Evolutionary conservation across 2,113 vertebrate species (phyloP), one percentile per base, ranked within the genome.

Genomic region (Pungitius pungitius): DNA sequence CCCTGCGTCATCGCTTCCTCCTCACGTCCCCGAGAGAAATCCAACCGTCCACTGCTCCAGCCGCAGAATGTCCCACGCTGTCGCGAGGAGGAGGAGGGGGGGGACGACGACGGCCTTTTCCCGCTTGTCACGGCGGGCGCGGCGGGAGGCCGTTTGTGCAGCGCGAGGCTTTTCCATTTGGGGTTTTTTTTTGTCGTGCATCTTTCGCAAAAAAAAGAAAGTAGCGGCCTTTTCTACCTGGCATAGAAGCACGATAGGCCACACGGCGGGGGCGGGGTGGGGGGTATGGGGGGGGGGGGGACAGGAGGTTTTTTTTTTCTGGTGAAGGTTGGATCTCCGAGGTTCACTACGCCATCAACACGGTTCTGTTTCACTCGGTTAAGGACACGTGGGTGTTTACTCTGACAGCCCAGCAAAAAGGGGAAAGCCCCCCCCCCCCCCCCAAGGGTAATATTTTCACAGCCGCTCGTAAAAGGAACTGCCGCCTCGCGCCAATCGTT

Each of bases 1-100:
- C 73, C 78, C 88, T 90, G 86, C 87, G 90, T 93, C 90, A 91
- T 87, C 86, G 78, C 86, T 90, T 93, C 92, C 91, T 91, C 86
- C 72, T 87, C 90, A 86, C 84, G 70, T 75, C 57, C 65, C 72
- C 78, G 89, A 78, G 89, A 78, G 86, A 81, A 90, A 90, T 89
- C 86, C 78, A 63, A 64, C 73, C 18, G 71, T 37, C 51, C 52
- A 17, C 56, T 35, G 63, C 62, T 65, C 47, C 75, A 77, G 69
- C 67, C 35, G 64, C 56, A 40, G 64, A 85, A 80, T 70, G 67
- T 74, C 83, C 73, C 87, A 65, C 24, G 78, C 83, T 89, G 85
- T 88, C 89, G 88, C 77, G 76, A 85, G 72, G 59, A 74, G 69
- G 63, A 70, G 66, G 70, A 69, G 54, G 72, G 73, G 54, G 62